A percentile compares a stretch with the other conserved stretches of the same genome.
Evolutionary conservation across 2,113 vertebrate genomes (phyloP).

Genomic region (Catharus bicknelli): DNA sequence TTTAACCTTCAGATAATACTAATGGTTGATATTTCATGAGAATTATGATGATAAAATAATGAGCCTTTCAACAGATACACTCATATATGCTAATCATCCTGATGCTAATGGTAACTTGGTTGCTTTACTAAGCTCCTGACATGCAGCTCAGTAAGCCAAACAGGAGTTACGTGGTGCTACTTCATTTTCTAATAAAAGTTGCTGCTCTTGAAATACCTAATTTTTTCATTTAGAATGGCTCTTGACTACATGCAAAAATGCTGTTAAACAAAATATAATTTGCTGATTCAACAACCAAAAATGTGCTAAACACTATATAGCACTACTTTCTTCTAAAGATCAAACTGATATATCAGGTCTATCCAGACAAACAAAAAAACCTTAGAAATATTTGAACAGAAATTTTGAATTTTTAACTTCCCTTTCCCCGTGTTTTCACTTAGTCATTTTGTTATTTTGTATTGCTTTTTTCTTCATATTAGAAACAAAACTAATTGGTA

Average conservation of each 20-base stretch:
- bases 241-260: not conserved
- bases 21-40: not conserved
- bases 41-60: not conserved
- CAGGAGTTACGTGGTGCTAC: not conserved
- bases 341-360: not conserved
- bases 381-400: not conserved
- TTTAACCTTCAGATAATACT: not conserved
- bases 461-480: not conserved
- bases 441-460: not conserved
- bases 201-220: not conserved
- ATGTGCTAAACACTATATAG: not conserved
- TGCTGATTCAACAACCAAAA: not conserved
- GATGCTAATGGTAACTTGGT: not conserved
- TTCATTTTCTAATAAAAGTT: not conserved
- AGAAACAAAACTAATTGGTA: not conserved
- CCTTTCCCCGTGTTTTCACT: not conserved
- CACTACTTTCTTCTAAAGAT: not conserved
- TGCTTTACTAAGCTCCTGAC: not conserved
- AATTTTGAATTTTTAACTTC: not conserved
- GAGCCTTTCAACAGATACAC: not conserved
- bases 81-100: not conserved
- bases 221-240: not conserved
- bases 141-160: not conserved
- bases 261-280: not conserved
- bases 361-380: not conserved